A percentile compares a stretch with the other conserved stretches of the same genome.
Conservation (phyloP, 2,797 vertebrate genomes). For the Melanotaenia pygmaea region DNA sequence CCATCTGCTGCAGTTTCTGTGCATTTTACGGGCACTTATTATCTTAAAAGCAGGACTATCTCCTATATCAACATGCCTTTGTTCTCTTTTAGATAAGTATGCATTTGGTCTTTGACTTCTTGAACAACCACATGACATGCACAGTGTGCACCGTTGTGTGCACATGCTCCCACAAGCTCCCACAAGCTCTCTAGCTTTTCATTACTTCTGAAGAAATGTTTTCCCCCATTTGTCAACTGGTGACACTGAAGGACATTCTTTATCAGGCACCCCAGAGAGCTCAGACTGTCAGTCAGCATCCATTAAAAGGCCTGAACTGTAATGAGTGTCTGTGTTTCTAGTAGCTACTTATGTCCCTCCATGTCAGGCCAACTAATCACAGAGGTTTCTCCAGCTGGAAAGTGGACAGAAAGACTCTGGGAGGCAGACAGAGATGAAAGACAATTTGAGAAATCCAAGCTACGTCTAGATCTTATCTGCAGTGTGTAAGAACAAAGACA, state of each 20-base stretch:
- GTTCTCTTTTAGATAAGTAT: not conserved
- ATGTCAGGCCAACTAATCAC: conserved; percentile 71
- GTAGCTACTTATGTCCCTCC: conserved; percentile 45
- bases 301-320: conserved; percentile 67
- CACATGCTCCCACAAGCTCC: conserved; percentile 47
- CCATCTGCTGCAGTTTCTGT: conserved; percentile 64
- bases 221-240: conserved; percentile 65
- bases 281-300: conserved; percentile 70
- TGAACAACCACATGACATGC: conserved; percentile 13
- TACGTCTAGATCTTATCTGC: conserved; percentile 78
- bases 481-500: conserved; percentile 72
- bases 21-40: conserved; percentile 35
- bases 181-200: conserved; percentile 46
- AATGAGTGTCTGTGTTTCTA: conserved; percentile 68
- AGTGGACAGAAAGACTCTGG: conserved; percentile 64
- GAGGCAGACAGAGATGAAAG: conserved; percentile 72
- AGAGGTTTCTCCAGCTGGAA: conserved; percentile 74
- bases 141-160: not conserved
- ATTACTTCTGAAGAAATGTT: conserved; percentile 54
- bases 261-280: conserved; percentile 66
- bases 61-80: conserved; percentile 5
- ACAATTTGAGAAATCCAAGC: conserved; percentile 73
- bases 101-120: conserved; percentile 20
- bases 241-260: conserved; percentile 80
- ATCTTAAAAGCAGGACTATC: conserved; percentile 8